A percentile compares a stretch with the other conserved stretches of the same genome.
These are phyloP conservation scores for Phylloscopus whistleri DNA, from an alignment of 2,113 vertebrate species.

Conservation along the genomic window DNA sequence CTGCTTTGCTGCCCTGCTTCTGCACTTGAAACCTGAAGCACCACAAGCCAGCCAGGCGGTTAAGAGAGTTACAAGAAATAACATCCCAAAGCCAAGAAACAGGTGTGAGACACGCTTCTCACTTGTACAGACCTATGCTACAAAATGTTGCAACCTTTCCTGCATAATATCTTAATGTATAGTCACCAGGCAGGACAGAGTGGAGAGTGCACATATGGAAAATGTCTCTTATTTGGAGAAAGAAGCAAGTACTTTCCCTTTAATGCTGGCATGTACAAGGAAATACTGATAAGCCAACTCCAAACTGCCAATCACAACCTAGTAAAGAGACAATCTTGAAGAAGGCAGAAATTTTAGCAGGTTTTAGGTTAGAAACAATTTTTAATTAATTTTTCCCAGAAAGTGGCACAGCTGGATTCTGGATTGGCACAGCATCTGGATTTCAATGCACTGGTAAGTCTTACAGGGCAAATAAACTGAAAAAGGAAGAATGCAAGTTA, in stretches of 20 bases:
- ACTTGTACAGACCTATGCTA: neutral
- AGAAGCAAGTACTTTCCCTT: neutral
- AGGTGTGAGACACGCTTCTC: constrained; percentile 30
- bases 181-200: constrained; percentile 17
- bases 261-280: neutral
- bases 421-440: neutral
- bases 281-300: neutral
- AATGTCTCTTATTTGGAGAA: neutral
- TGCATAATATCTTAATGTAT: neutral
- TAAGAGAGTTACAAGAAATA: neutral
- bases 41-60: neutral
- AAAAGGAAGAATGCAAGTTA: neutral
- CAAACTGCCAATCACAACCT: neutral
- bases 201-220: neutral
- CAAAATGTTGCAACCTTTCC: constrained; percentile 13
- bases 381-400: neutral
- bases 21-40: neutral
- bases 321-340: neutral
- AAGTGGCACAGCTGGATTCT: neutral
- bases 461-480: neutral
- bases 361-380: neutral
- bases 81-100: constrained; percentile 14
- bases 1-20: neutral
- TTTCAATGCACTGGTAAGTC: neutral
- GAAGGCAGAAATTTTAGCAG: neutral